phyloP scores from a whole-genome alignment of 2,113 vertebrate genomes.

The Peromyscus leucopus region DNA sequence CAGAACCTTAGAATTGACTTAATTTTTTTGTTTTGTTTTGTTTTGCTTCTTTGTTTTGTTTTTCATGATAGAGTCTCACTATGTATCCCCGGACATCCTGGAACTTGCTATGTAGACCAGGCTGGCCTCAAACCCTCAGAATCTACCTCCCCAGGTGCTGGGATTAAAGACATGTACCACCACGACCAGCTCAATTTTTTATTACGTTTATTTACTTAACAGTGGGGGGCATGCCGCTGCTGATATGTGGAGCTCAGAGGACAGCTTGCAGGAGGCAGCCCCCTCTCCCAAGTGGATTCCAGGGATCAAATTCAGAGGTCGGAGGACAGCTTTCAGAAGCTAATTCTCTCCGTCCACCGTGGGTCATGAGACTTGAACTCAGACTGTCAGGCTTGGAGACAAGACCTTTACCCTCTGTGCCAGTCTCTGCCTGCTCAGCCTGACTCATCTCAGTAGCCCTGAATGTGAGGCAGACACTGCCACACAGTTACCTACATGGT shows the following conservation, averaged over 20 bases:
- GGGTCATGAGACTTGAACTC: background rate
- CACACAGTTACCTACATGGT: too few relatives aligned
- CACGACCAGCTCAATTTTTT: background rate
- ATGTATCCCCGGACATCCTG: background rate
- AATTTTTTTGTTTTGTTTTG: background rate
- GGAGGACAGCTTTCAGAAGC: background rate
- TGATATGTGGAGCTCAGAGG: background rate
- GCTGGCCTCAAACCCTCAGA: background rate
- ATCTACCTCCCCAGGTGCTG: background rate
- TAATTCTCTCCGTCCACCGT: background rate
- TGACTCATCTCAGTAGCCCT: background rate
- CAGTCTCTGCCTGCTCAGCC: rapidly evolving
- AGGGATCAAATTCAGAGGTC: background rate
- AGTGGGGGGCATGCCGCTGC: background rate
- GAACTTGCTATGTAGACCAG: background rate
- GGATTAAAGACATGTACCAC: background rate
- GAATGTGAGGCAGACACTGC: background rate
- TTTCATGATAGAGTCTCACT: background rate
- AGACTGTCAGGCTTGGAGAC: background rate
- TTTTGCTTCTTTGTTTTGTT: background rate
- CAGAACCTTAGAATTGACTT: background rate
- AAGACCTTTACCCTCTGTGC: background rate
- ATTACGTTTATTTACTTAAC: background rate
- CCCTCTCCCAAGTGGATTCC: background rate
- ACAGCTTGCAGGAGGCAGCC: background rate